Percentiles rank a stretch among this genome's conserved stretches.
phyloP scores from a whole-genome alignment of 1,140 invertebrate genomes.

The Yoshiicerus persimilis region DNA sequence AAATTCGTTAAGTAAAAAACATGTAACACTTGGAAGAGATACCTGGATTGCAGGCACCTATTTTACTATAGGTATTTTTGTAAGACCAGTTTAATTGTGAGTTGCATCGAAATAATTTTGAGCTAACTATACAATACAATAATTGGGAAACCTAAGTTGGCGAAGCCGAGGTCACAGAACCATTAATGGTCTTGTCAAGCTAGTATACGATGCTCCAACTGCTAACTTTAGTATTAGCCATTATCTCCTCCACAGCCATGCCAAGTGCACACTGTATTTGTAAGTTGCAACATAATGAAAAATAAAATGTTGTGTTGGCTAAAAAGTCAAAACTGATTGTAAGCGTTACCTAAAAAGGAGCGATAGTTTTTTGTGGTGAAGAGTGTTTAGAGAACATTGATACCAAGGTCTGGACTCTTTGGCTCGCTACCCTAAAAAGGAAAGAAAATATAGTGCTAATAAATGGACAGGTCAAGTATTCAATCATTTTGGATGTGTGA shows the following conservation, averaged over 20 bases:
- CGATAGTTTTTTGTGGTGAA: slow-evolving; percentile 3
- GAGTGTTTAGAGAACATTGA: background rate
- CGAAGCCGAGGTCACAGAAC: background rate
- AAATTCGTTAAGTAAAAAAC: too few species aligned
- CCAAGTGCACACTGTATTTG: background rate
- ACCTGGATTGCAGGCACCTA: background rate
- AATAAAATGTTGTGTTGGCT: background rate
- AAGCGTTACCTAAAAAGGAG: slow-evolving; percentile 6
- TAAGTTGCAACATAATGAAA: background rate
- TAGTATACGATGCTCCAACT: background rate
- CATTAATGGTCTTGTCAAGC: slow-evolving; percentile 4
- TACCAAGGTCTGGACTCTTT: background rate
- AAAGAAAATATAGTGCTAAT: slow-evolving; percentile 16
- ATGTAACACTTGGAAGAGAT: too few species aligned
- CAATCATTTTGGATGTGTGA: background rate
- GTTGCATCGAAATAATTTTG: background rate
- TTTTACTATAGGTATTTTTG: too few species aligned
- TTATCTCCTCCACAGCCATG: background rate
- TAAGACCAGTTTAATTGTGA: background rate
- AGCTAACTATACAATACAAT: background rate
- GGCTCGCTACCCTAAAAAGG: background rate
- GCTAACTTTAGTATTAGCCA: background rate
- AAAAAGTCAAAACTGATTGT: background rate
- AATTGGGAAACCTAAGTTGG: background rate
- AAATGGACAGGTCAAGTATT: background rate